Evolutionary conservation across 2,888 invertebrate genomes (phyloP).

Genomic region (Carterocephalus palaemon): DNA sequence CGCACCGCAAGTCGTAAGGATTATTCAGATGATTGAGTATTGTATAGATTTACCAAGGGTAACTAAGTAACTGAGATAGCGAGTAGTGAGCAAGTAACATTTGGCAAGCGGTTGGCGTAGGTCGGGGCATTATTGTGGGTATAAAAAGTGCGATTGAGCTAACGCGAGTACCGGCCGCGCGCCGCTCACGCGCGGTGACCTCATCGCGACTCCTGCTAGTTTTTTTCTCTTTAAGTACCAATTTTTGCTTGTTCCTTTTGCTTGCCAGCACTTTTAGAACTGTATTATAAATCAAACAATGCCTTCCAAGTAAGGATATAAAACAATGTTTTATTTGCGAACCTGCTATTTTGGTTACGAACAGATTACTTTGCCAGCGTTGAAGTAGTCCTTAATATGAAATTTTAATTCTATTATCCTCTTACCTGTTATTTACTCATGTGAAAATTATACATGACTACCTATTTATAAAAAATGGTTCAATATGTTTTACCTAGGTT

Average conservation of each 20-base stretch:
- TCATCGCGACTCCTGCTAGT: slow-evolving; percentile 43
- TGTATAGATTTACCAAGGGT: slow-evolving; percentile 8
- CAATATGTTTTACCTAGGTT: too few species aligned
- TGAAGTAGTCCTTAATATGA: too few species aligned
- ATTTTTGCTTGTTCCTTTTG: slow-evolving; percentile 13
- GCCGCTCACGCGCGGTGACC: slow-evolving; percentile 42
- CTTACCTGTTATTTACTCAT: too few species aligned
- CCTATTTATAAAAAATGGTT: too few species aligned
- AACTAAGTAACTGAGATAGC: too few species aligned
- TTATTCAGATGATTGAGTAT: slow-evolving; percentile 9
- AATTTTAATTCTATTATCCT: too few species aligned
- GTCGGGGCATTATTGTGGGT: slow-evolving; percentile 56
- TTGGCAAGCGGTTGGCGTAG: slow-evolving; percentile 58
- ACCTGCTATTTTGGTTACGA: too few species aligned
- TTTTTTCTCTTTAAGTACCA: slow-evolving; percentile 26
- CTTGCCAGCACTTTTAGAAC: slow-evolving; percentile 4
- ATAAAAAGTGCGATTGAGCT: slow-evolving; percentile 54
- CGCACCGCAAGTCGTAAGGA: too few species aligned
- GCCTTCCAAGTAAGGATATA: too few species aligned
- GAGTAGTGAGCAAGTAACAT: slow-evolving; percentile 15
- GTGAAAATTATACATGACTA: too few species aligned
- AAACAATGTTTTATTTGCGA: too few species aligned
- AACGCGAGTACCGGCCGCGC: slow-evolving; percentile 34
- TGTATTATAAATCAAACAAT: neutral
- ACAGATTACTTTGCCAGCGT: too few species aligned